Base-by-base conservation (phyloP, 2,113 vertebrate genomes). In the Cettia cetti region DNA sequence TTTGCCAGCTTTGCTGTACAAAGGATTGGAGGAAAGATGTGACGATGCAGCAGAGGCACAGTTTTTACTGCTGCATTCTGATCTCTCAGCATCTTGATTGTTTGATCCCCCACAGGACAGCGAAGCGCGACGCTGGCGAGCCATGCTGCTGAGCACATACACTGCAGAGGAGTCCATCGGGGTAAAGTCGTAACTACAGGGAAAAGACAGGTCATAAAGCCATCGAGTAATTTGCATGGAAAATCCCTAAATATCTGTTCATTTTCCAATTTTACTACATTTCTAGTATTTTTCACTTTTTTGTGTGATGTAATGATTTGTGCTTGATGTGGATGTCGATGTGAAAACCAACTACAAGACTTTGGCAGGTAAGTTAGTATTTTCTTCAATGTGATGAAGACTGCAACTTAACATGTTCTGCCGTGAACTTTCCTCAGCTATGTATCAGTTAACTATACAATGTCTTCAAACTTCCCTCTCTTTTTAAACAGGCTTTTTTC, bases 101-200 rank as follows among this genome's bases (percentile, higher is more conserved):
- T 98, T 97, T 7, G 99, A 97, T 35, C 98, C 98, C 77, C 98
- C 98, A 31, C 98, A 98, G 68, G 99, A 99, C 42, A 99, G 97
- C 81, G 99, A 99, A 18, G 99, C 99, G 39, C 99, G 98, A 33
- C 99, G 99, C 95, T 99, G 99, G 53, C 99, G 99, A 89, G 99
- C 99, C 99, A 99, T 99, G 97, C 99, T 99, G 96, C 99, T 99
- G 45, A 99, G 97, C 91, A 99, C 99, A 40, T 99, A 99, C n/a
- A 99, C 99, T 17, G 99, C 99, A 30, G 99, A 99, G 59, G 99
- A 99, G 94, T 99, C 99, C 97, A 99, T 97, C 19, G 99, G 99
- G 40, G 99, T 99, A 94, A 99, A 99, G 95, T 99, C 99, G 14
- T 99, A 99, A 97, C 99, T 99, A 54, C 52, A 66, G 94, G 54